Evolutionary conservation across 2,797 vertebrate species (phyloP).

Genomic region (Calcarius lapponicus): DNA sequence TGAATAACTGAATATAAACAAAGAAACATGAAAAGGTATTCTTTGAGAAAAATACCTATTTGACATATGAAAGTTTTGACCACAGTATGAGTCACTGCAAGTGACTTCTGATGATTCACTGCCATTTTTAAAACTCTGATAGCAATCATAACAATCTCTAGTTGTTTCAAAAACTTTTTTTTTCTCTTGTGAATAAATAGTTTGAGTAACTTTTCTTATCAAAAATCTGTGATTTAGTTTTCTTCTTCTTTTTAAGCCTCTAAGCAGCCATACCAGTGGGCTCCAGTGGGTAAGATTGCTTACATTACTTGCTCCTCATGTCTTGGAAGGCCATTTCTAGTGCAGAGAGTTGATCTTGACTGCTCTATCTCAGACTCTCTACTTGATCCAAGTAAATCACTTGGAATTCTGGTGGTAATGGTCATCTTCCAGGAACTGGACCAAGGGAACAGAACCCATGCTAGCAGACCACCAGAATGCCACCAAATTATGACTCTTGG

Average conservation of each 20-base stretch:
- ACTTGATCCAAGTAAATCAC: neutral
- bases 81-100: conserved; percentile 76
- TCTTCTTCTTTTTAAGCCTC: neutral
- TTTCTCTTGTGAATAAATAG: neutral
- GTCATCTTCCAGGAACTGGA: neutral
- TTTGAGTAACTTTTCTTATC: conserved; percentile 10
- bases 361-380: neutral
- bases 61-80: conserved; percentile 59
- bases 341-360: neutral
- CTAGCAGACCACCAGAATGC: neutral
- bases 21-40: conserved; percentile 54
- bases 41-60: conserved; percentile 60
- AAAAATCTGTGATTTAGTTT: neutral
- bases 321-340: neutral
- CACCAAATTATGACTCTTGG: neutral
- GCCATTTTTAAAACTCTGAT: conserved; percentile 53
- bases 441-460: neutral
- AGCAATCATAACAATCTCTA: conserved; percentile 71
- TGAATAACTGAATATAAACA: conserved; percentile 53
- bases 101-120: conserved; percentile 74
- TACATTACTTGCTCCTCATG: neutral
- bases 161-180: conserved; percentile 62
- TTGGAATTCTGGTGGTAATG: neutral
- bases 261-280: neutral
- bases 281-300: neutral